A percentile compares a stretch with the other conserved stretches of the same genome.
Conservation (phyloP, 1,140 invertebrate species). For the Monochamus saltuarius region DNA sequence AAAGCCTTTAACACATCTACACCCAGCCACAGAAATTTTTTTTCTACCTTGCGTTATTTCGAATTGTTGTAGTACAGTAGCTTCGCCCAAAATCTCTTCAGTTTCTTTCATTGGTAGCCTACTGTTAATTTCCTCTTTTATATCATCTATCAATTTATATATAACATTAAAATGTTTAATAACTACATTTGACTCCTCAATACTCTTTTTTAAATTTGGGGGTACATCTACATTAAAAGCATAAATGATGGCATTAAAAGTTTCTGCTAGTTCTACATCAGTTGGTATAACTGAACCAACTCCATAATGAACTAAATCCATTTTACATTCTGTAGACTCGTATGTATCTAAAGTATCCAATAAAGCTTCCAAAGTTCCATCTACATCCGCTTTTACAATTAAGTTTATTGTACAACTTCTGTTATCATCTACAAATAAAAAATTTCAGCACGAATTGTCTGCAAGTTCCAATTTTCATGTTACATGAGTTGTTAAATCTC, state of each 20-base stretch:
- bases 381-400: constrained; percentile 76
- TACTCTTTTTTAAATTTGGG: constrained; percentile 52
- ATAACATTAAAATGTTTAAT: constrained; percentile 83
- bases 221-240: constrained; percentile 76
- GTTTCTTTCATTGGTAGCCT: constrained; percentile 68
- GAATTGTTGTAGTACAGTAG: constrained; percentile 83
- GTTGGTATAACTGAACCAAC: constrained; percentile 81
- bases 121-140: constrained; percentile 78
- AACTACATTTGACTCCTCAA: constrained; percentile 58
- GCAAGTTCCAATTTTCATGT: too few relatives aligned
- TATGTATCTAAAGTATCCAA: constrained; percentile 90
- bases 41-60: constrained; percentile 78
- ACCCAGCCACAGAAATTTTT: constrained; percentile 85
- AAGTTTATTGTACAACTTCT: constrained; percentile 58
- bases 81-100: constrained; percentile 82
- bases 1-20: constrained; percentile 76
- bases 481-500: too few relatives aligned
- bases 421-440: constrained; percentile 30
- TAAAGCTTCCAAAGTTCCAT: constrained; percentile 92
- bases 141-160: constrained; percentile 86
- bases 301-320: constrained; percentile 88
- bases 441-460: too few relatives aligned
- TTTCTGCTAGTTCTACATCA: constrained; percentile 83
- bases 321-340: constrained; percentile 68
- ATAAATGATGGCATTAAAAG: constrained; percentile 82